Base-by-base conservation (phyloP, 2,797 vertebrate species). In the Aphelocoma californica region DNA sequence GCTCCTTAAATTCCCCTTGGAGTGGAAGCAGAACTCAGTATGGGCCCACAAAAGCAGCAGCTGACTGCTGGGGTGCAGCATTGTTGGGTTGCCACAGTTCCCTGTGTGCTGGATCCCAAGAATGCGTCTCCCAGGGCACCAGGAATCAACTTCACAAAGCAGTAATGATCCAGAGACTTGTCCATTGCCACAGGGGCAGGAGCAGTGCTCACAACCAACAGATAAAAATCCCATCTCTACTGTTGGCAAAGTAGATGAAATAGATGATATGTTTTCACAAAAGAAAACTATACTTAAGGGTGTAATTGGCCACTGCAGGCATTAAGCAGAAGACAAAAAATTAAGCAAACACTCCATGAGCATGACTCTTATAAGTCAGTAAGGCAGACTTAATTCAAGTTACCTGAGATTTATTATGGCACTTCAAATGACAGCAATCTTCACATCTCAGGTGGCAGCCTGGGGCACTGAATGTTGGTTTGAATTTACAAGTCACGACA, bases 401-500 rank as follows among this genome's bases (percentile, higher is more conserved):
- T 67, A 73, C 67, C 8, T 23, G 44, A 72, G 69, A 66, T 70
- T 75, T 84, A 56, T 90, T 56, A 12, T 3, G 31, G 34, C 70
- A 12, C 20, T 81, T 86, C 25, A 48, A 67, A 47, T 73, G 66
- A 75, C 47, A 53, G 57, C 36, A 32, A 34, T 18, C 9, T 65
- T 29, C 21, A 26, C 6, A 12, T 81, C 50, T 58, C 26, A 72
- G 83, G 62, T 87, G 87, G 56, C 77, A 81, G 69, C n/a, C 71
- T 70, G 20, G 42, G 28, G 73, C 78, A 51, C 2, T 78, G 65
- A 60, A 36, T 78, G 44, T 88, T 95, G 79, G 25, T 71, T 89
- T 90, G 78, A 96, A 92, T 57, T 92, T 87, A 56, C 44, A 94
- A 91, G 90, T 96, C 61, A 38, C 6, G 44, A 71, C 66, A 25